Conservation (phyloP, 1,140 invertebrate species). For the Tigriopus japonicus region DNA sequence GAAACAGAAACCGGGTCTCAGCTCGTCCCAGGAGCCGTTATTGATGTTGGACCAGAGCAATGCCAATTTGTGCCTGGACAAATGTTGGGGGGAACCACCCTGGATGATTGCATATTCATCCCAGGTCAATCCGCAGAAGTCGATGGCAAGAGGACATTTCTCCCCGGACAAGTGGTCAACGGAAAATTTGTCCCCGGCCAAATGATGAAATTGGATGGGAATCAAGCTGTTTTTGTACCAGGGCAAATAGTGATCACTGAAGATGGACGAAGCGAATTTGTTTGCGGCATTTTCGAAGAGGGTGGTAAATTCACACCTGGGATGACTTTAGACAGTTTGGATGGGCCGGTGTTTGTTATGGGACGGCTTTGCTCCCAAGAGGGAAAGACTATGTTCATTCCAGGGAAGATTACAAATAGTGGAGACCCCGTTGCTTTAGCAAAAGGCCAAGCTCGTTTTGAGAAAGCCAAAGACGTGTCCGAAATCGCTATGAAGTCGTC, state of each 20-base stretch:
- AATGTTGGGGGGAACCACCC: conserved; percentile 36
- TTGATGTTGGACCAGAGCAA: conserved; percentile 41
- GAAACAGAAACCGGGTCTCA: not conserved
- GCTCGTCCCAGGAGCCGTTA: conserved; percentile 31
- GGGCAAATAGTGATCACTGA: not conserved
- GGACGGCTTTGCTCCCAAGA: conserved; percentile 10
- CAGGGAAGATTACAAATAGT: conserved; percentile 13
- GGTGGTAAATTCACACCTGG: not conserved
- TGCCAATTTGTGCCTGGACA: conserved; percentile 47
- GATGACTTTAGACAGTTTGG: not conserved
- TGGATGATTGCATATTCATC: conserved; percentile 30
- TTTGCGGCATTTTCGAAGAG: not conserved
- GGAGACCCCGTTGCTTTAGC: not conserved
- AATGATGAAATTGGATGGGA: conserved; percentile 7
- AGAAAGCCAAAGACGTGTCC: not conserved
- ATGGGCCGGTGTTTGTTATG: conserved; percentile 16
- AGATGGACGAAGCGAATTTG: not conserved
- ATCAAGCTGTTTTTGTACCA: not conserved
- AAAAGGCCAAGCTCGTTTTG: not conserved
- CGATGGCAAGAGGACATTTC: conserved; percentile 16
- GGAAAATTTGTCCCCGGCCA: conserved; percentile 22
- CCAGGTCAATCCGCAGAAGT: conserved; percentile 16
- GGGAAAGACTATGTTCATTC: conserved; percentile 9
- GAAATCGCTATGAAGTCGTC: not conserved
- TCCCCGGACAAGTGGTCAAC: conserved; percentile 42